A percentile compares a stretch with the other conserved stretches of the same genome.
phyloP scores from a whole-genome alignment of 37 sponge, comb jelly and placozoan genomes.

The Mnemiopsis leidyi region DNA sequence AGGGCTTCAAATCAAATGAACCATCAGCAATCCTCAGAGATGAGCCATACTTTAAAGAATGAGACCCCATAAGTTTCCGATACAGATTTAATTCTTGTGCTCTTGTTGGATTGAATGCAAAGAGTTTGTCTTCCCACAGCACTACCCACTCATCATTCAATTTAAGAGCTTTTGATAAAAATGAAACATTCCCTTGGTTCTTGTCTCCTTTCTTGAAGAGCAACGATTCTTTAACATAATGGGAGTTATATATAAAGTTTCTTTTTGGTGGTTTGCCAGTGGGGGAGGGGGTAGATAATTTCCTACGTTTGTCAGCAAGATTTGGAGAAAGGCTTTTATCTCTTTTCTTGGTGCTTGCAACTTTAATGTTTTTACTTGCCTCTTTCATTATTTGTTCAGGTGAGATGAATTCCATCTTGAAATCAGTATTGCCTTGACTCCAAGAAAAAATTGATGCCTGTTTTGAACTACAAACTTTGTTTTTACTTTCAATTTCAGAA shows the following conservation, averaged over 20 bases:
- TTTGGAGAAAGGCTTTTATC: background rate
- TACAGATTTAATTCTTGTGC: constrained; percentile 57
- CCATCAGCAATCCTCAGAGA: background rate
- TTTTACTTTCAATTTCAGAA: background rate
- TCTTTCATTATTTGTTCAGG: background rate
- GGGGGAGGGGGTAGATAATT: background rate
- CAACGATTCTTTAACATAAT: background rate
- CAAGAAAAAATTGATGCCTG: background rate
- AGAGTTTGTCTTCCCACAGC: background rate
- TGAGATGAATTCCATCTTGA: constrained; percentile 43
- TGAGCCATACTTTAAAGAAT: constrained; percentile 4
- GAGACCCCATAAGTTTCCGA: background rate
- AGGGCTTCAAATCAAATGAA: background rate
- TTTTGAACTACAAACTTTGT: background rate
- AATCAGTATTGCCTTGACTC: background rate
- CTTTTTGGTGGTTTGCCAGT: background rate
- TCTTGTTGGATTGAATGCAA: constrained; percentile 13
- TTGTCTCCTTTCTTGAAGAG: background rate
- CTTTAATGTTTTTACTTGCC: background rate
- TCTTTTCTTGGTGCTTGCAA: background rate
- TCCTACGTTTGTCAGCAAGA: background rate
- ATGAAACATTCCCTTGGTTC: background rate
- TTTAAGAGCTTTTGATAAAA: background rate
- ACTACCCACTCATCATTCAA: background rate
- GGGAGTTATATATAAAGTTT: background rate